Evolutionary conservation across 1,140 invertebrate genomes (phyloP).

Genomic region (Procambarus virginalis): DNA sequence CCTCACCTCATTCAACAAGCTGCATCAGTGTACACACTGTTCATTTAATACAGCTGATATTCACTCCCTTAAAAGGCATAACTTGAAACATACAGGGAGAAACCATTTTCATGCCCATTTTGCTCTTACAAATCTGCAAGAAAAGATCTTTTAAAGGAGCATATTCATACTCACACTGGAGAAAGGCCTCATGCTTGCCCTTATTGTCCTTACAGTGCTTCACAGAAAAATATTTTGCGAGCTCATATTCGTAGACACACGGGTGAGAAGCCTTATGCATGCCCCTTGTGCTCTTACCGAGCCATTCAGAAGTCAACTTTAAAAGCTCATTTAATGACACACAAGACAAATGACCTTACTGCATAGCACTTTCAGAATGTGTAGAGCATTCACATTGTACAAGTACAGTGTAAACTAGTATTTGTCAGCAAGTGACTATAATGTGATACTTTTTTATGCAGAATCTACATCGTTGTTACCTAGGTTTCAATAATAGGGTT

Average conservation of each 20-base stretch:
- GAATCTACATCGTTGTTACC: too few relatives aligned
- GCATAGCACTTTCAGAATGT: neutral
- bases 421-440: too few relatives aligned
- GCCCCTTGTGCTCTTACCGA: slow-evolving; percentile 81
- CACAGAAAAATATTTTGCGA: slow-evolving; percentile 81
- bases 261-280: slow-evolving; percentile 87
- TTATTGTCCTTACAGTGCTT: slow-evolving; percentile 76
- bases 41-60: slow-evolving; percentile 41
- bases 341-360: slow-evolving; percentile 3
- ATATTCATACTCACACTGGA: slow-evolving; percentile 78
- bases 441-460: too few relatives aligned
- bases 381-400: too few relatives aligned
- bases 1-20: slow-evolving; percentile 24
- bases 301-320: slow-evolving; percentile 58
- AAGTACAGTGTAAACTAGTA: too few relatives aligned
- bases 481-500: too few relatives aligned
- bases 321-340: slow-evolving; percentile 51
- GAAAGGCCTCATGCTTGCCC: slow-evolving; percentile 73
- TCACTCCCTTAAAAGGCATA: slow-evolving; percentile 76
- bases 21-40: slow-evolving; percentile 49
- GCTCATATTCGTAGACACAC: slow-evolving; percentile 92
- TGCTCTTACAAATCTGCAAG: slow-evolving; percentile 54
- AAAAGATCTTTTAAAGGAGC: slow-evolving; percentile 48
- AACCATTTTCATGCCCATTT: slow-evolving; percentile 48
- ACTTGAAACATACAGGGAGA: slow-evolving; percentile 45